Evolutionary conservation across 1,140 invertebrate species (phyloP).

Genomic region (Yoshiicerus persimilis): DNA sequence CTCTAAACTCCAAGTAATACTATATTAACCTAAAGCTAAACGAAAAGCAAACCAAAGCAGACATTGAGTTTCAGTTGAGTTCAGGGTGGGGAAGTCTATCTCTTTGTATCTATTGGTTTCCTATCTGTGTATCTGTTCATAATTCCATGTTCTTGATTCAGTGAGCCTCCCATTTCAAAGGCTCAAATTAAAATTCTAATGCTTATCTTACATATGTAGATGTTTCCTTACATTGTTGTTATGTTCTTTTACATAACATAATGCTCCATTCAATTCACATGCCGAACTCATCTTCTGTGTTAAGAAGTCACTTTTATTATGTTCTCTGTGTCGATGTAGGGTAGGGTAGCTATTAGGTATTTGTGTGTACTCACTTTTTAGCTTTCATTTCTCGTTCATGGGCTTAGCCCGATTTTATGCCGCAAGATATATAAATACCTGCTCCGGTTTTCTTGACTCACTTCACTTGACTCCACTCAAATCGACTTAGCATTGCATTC

Average conservation of each 20-base stretch:
- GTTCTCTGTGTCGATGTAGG: too few species aligned
- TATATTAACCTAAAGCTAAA: too few species aligned
- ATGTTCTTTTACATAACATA: neutral
- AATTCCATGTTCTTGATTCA: neutral
- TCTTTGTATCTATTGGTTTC: neutral
- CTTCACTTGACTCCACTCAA: neutral
- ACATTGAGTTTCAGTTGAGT: neutral
- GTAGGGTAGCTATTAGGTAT: too few species aligned
- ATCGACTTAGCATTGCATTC: neutral
- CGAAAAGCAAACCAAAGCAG: too few species aligned
- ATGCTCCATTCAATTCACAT: neutral
- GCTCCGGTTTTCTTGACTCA: neutral
- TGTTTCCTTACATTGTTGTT: neutral
- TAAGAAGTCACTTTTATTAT: neutral
- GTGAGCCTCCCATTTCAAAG: constrained; percentile 1
- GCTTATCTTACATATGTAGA: constrained; percentile 19
- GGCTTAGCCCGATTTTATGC: neutral
- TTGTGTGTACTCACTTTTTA: too few species aligned
- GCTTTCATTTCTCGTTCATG: neutral
- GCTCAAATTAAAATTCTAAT: constrained; percentile 21
- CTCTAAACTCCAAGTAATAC: neutral
- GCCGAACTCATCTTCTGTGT: neutral
- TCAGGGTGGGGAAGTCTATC: neutral
- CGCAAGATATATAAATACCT: constrained; percentile 10
- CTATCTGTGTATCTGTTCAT: neutral